phyloP scores from a whole-genome alignment of 2,888 invertebrate species.

The Thymelicus acteon region DNA sequence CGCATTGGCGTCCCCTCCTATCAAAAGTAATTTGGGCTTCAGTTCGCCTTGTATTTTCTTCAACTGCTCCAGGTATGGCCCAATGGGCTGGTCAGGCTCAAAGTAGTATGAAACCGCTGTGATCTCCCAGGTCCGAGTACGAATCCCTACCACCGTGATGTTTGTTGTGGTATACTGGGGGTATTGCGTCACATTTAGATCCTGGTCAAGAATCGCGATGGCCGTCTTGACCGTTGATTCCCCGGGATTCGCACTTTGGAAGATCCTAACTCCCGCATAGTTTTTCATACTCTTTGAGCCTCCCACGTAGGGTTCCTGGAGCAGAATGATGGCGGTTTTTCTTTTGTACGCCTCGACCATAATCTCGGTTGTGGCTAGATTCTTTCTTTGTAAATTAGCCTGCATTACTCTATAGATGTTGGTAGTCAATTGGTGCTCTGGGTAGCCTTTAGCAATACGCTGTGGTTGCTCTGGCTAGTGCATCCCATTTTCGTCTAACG shows the following conservation, averaged over 20 bases:
- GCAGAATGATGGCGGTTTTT: not conserved
- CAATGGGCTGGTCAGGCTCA: slow-evolving; percentile 12
- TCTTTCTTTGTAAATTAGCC: slow-evolving; percentile 32
- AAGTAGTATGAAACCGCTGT: slow-evolving; percentile 28
- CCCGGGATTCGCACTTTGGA: no score
- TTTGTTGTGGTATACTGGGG: not conserved
- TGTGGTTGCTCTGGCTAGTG: not conserved
- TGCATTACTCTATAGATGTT: slow-evolving; percentile 8
- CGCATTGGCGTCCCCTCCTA: not conserved
- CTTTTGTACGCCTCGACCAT: not conserved
- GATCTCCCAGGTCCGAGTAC: slow-evolving; percentile 19
- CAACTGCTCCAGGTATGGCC: not conserved
- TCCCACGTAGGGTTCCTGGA: not conserved
- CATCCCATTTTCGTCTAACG: slow-evolving; percentile 8
- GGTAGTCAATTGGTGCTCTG: no score
- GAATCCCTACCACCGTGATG: not conserved
- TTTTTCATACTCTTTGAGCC: no score
- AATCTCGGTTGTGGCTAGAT: slow-evolving; percentile 19
- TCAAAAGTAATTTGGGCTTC: not conserved
- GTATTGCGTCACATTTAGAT: slow-evolving; percentile 29
- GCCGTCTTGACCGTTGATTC: slow-evolving; percentile 31
- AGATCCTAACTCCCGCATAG: no score
- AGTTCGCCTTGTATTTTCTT: not conserved
- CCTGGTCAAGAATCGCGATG: slow-evolving; percentile 25
- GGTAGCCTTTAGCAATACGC: slow-evolving; percentile 29